Conservation (phyloP, 1,140 invertebrate species). For the Cyclina sinensis region DNA sequence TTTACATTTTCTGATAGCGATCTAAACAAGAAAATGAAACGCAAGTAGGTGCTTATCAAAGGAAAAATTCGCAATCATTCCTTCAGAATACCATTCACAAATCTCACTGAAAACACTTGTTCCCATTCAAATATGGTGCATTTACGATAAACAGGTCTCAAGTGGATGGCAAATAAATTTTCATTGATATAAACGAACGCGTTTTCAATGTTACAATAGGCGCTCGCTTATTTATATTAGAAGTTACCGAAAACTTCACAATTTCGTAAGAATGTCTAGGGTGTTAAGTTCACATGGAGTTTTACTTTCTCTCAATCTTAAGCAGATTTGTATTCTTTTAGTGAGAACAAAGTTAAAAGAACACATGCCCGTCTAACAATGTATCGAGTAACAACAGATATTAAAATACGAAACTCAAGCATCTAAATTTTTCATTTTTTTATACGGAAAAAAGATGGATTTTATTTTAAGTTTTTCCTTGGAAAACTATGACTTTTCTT, state of each 20-base stretch:
- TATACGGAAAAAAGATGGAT: no score
- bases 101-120: constrained; percentile 14
- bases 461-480: no score
- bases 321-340: not conserved
- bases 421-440: no score
- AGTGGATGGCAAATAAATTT: constrained; percentile 15
- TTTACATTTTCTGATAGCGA: not conserved
- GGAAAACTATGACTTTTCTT: no score
- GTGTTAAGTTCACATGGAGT: not conserved
- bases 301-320: not conserved
- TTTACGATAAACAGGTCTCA: constrained; percentile 34
- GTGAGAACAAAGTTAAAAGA: no score
- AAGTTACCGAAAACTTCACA: not conserved
- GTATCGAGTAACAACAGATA: no score
- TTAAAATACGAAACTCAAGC: no score
- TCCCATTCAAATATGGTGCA: not conserved
- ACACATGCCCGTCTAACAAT: no score
- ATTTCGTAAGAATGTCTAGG: not conserved
- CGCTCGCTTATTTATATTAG: constrained; percentile 1
- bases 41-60: not conserved
- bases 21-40: constrained; percentile 19
- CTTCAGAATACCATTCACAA: not conserved
- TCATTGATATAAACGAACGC: not conserved
- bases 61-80: not conserved
- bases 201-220: not conserved